phyloP scores from a whole-genome alignment of 1,140 invertebrate genomes.

The Holotrichia oblita region DNA sequence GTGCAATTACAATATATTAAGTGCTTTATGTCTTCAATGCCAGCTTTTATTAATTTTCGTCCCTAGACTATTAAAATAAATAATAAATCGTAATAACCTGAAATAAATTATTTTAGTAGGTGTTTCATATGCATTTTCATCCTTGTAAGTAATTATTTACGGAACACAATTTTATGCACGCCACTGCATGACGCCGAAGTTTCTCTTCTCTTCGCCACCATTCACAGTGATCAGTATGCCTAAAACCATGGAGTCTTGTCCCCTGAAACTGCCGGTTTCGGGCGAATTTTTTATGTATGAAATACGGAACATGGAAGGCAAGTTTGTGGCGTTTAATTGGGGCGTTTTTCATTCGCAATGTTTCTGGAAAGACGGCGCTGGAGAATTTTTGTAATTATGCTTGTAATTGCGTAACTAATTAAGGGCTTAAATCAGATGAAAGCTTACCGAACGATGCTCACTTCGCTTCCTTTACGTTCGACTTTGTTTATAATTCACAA shows the following conservation, averaged over 20 bases:
- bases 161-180: too few species aligned
- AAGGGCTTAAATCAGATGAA: slow-evolving; percentile 3
- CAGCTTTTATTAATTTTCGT: too few species aligned
- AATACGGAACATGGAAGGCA: neutral
- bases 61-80: too few species aligned
- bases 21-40: too few species aligned
- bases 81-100: too few species aligned
- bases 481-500: neutral
- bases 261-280: neutral
- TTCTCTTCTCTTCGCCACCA: neutral
- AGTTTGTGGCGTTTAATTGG: neutral
- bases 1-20: neutral
- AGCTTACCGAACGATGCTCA: neutral
- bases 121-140: too few species aligned
- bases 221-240: neutral
- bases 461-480: neutral
- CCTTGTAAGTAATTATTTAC: too few species aligned
- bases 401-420: slow-evolving; percentile 17
- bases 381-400: slow-evolving; percentile 6
- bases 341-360: slow-evolving; percentile 3
- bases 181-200: too few species aligned
- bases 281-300: neutral
- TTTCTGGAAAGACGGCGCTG: neutral
- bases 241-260: neutral
- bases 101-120: too few species aligned